Conservation (phyloP, 1,140 invertebrate species). For the Pectinophora gossypiella region DNA sequence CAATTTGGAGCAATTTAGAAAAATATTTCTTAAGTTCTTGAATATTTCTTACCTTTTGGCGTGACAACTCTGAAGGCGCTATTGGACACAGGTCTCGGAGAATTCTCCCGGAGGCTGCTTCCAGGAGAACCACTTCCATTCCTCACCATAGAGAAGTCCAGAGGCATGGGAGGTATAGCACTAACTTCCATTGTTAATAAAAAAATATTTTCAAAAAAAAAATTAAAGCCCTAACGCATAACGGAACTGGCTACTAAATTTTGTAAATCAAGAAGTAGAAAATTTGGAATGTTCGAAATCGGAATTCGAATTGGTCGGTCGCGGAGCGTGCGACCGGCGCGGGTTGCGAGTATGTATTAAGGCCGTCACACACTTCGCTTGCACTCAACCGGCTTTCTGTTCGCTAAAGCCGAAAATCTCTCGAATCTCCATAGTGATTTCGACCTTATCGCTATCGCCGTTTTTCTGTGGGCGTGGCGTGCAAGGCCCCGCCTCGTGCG, state of each 20-base stretch:
- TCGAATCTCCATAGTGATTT: conserved; percentile 51
- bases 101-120: conserved; percentile 37
- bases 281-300: conserved; percentile 27
- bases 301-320: conserved; percentile 29
- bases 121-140: conserved; percentile 47
- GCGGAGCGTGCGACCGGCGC: conserved; percentile 54
- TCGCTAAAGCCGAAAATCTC: conserved; percentile 57
- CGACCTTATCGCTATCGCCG: conserved; percentile 50
- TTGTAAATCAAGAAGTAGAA: conserved; percentile 19
- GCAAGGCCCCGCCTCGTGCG: conserved; percentile 41
- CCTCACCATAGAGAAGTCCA: conserved; percentile 74
- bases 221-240: conserved; percentile 20
- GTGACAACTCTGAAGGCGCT: conserved; percentile 74
- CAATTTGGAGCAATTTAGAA: neutral
- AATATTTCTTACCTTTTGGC: conserved; percentile 55
- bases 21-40: neutral
- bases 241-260: conserved; percentile 14
- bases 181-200: conserved; percentile 69
- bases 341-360: conserved; percentile 60
- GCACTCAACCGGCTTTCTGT: conserved; percentile 32
- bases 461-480: conserved; percentile 48
- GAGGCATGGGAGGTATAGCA: conserved; percentile 73
- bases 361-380: conserved; percentile 40
- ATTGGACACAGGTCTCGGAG: conserved; percentile 61
- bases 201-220: conserved; percentile 26